Conservation (phyloP, 1,140 invertebrate genomes). For the Brachionus paranguensis region DNA sequence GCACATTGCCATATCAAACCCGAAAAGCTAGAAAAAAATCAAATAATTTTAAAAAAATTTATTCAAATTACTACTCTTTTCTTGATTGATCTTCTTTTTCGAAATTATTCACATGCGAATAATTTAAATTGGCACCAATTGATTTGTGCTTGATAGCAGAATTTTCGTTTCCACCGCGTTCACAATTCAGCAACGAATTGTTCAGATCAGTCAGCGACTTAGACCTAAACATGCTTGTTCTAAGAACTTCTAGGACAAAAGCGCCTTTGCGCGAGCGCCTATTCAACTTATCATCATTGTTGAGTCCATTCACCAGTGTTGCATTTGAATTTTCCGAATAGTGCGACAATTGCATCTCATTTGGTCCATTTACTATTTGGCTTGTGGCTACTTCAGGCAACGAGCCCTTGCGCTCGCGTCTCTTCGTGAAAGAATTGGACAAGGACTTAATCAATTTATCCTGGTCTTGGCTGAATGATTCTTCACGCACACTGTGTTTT, state of each 20-base stretch:
- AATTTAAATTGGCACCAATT: neutral
- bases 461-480: neutral
- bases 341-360: neutral
- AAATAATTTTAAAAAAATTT: neutral
- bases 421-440: neutral
- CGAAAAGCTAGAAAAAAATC: neutral
- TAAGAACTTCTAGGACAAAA: neutral
- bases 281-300: neutral
- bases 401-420: constrained; percentile 1
- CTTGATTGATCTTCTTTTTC: neutral
- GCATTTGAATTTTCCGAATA: neutral
- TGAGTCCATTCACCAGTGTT: neutral
- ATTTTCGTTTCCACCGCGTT: neutral
- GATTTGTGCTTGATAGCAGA: neutral
- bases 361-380: neutral
- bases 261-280: constrained; percentile 1
- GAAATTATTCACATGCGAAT: neutral
- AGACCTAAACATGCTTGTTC: constrained; percentile 29
- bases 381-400: neutral
- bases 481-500: neutral
- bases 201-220: constrained; percentile 25
- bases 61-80: neutral
- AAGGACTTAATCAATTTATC: neutral
- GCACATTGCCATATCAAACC: constrained; percentile 39
- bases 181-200: neutral